Evolutionary conservation across 1,140 invertebrate genomes (phyloP), one percentile per base, ranked within the genome.

Genomic region (Holotrichia oblita): DNA sequence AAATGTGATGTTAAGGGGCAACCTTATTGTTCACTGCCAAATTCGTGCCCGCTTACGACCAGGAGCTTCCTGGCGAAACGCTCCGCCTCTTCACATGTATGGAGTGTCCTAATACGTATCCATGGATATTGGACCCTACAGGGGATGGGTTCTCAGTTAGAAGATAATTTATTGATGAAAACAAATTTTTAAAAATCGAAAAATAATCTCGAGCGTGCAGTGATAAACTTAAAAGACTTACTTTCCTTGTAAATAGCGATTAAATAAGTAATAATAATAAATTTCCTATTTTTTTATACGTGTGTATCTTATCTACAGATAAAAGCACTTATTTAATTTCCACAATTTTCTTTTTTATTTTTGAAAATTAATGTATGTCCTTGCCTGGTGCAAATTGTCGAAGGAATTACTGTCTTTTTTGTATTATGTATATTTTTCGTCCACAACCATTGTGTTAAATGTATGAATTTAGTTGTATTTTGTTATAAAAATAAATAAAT

Each of bases 61-160:
- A 89, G 96, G 96, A 98, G 88, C 88, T 98, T 80, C 96, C 96
- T 59, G 96, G 96, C 79, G 96, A 98, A 88, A 98, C 95, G 40
- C 90, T 97, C 22, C 92, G 96, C 85, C 90, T 98, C 44, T 97
- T 97, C 89, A 98, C 96, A 64, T 98, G 97, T 87, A 96, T 97
- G 93, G 96, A 97, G 87, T 98, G 97, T 87, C 96, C 96, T 61
- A 96, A 97, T 83, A 97, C 97, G 87, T 98, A 98, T 86, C 97
- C 97, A 34, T 98, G 96, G 96, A 93, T 98, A 83, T 90, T 97
- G 81, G 96, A 98, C 88, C 96, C 96, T 77, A 98, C 96, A 81
- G 96, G 96, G 82, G 96, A 98, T 89, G 96, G 96, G 96, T 89
- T 59, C 64, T 78, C 40, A 40, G 75, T 76, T 59, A 76, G 48